phyloP scores from a whole-genome alignment of 2,797 vertebrate species.

The Anguilla anguilla region DNA sequence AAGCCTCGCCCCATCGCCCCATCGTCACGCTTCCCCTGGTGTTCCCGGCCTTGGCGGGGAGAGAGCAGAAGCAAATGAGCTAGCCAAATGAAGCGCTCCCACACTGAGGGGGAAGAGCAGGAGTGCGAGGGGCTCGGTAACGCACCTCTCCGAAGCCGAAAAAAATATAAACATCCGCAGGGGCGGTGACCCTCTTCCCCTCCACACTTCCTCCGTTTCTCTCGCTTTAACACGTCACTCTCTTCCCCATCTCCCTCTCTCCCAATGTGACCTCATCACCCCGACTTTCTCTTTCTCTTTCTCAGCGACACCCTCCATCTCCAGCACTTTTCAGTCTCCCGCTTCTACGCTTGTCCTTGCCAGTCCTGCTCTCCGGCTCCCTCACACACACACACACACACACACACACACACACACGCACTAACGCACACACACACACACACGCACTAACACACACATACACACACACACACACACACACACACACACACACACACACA shows the following conservation, averaged over 20 bases:
- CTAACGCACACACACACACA: no score
- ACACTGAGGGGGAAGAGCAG: not conserved
- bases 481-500: conserved; percentile 21
- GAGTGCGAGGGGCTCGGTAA: not conserved
- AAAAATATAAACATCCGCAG: not conserved
- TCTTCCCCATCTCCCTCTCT: conserved; percentile 20
- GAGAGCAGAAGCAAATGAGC: not conserved
- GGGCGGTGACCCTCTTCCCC: not conserved
- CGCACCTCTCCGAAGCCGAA: not conserved
- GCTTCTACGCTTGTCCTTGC: conserved; percentile 11
- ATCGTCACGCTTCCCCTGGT: not conserved
- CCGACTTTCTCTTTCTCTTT: not conserved
- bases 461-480: not conserved
- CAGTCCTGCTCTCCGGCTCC: conserved; percentile 31
- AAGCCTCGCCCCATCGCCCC: not conserved
- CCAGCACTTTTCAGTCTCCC: not conserved
- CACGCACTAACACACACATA: no score
- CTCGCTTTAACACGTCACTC: not conserved
- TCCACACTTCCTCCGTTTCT: not conserved
- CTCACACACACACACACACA: conserved; percentile 15
- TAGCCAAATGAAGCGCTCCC: not conserved
- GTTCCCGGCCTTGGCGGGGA: not conserved
- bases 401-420: conserved; percentile 4
- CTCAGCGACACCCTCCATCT: not conserved
- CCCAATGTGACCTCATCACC: not conserved